phyloP scores from a whole-genome alignment of 2,888 invertebrate species.

The Tyria jacobaeae region DNA sequence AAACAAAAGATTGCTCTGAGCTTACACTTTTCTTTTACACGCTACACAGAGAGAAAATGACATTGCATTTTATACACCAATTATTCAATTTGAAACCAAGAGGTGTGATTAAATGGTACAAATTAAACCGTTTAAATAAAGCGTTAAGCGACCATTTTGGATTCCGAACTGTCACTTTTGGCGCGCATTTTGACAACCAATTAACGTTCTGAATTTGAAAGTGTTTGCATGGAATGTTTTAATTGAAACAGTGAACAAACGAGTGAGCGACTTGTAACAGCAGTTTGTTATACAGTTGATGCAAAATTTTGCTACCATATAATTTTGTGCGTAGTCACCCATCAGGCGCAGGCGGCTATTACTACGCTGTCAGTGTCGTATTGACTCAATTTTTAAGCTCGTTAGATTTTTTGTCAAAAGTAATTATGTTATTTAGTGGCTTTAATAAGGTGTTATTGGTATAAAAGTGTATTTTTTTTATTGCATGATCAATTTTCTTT shows the following conservation, averaged over 20 bases:
- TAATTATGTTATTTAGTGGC: background rate
- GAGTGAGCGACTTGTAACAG: constrained; percentile 58
- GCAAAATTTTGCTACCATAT: constrained; percentile 54
- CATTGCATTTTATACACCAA: constrained; percentile 61
- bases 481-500: background rate
- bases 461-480: no score
- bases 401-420: constrained; percentile 24
- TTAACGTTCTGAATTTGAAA: constrained; percentile 63
- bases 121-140: constrained; percentile 65
- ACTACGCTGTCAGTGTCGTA: constrained; percentile 28
- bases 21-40: constrained; percentile 37
- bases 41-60: constrained; percentile 45
- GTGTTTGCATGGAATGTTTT: constrained; percentile 55
- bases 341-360: constrained; percentile 54
- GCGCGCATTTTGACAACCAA: constrained; percentile 65
- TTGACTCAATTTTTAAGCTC: constrained; percentile 32
- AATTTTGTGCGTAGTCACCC: constrained; percentile 68
- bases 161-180: constrained; percentile 68
- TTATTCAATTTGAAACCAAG: constrained; percentile 59
- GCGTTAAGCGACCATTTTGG: constrained; percentile 66
- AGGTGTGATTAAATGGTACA: constrained; percentile 60
- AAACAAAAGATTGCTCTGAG: constrained; percentile 27
- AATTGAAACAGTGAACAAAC: constrained; percentile 54
- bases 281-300: constrained; percentile 54
- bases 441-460: background rate